phyloP scores from a whole-genome alignment of 2,113 vertebrate genomes.

The Istiophorus platypterus region DNA sequence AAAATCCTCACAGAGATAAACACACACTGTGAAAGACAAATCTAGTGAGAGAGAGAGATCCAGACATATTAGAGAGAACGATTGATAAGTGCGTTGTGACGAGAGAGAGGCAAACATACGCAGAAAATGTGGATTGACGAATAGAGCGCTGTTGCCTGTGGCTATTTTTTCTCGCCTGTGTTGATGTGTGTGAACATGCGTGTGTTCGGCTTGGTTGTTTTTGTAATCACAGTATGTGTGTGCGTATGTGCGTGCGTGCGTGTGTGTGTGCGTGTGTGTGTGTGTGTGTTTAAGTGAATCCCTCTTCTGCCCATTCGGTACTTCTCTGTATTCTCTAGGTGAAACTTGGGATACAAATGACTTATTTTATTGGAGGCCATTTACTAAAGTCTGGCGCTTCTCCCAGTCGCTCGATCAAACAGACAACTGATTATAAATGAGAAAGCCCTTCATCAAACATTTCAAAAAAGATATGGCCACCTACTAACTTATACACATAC shows the following conservation, averaged over 20 bases:
- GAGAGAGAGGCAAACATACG: slow-evolving; percentile 18
- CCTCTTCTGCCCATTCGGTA: neutral
- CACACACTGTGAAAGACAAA: slow-evolving; percentile 47
- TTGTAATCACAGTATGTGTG: neutral
- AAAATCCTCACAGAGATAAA: slow-evolving; percentile 75
- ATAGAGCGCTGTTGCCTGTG: slow-evolving; percentile 13
- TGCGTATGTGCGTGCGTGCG: neutral
- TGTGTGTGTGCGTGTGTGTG: slow-evolving; percentile 5
- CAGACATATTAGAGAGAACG: slow-evolving; percentile 55
- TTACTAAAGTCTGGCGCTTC: slow-evolving; percentile 52
- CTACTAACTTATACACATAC: neutral
- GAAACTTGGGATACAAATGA: slow-evolving; percentile 58
- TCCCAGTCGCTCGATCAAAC: slow-evolving; percentile 36
- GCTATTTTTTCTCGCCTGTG: slow-evolving; percentile 42
- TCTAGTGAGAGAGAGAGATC: slow-evolving; percentile 8
- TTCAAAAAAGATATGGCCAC: slow-evolving; percentile 26
- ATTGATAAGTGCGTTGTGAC: slow-evolving; percentile 36
- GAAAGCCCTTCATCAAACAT: slow-evolving; percentile 41
- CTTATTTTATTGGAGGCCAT: slow-evolving; percentile 64
- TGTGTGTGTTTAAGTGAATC: slow-evolving; percentile 18
- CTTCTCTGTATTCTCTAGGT: slow-evolving; percentile 18
- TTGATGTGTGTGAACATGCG: neutral
- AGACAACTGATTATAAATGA: slow-evolving; percentile 51
- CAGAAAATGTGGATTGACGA: slow-evolving; percentile 27
- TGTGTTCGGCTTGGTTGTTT: neutral